Percentiles rank a stretch among this genome's conserved stretches.
phyloP scores from a whole-genome alignment of 2,888 invertebrate species.

The Drosophila prostipennis region DNA sequence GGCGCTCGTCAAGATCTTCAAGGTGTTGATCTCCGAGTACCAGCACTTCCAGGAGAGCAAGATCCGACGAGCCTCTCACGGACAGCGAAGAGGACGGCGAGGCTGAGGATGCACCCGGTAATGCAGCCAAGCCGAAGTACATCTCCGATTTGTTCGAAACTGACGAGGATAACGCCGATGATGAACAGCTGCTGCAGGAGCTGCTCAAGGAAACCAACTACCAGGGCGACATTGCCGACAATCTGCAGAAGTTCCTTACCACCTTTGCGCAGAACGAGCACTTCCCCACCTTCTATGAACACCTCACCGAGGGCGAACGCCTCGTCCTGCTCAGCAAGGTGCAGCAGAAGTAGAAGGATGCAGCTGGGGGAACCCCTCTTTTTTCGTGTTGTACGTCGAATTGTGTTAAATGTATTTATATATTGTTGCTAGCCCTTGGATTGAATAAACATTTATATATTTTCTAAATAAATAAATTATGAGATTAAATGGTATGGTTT shows the following conservation, averaged over 20 bases:
- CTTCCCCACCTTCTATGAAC: constrained; percentile 86
- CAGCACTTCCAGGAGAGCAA: constrained; percentile 86
- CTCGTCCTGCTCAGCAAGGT: constrained; percentile 67
- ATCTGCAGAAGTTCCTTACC: constrained; percentile 87
- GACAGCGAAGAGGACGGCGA: constrained; percentile 67
- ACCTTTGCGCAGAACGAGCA: constrained; percentile 87
- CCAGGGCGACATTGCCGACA: constrained; percentile 87
- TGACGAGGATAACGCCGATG: constrained; percentile 83
- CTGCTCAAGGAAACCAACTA: constrained; percentile 86
- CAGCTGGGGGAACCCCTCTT: background rate
- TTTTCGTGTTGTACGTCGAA: constrained; percentile 15
- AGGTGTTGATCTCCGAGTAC: constrained; percentile 88
- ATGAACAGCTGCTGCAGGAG: constrained; percentile 86
- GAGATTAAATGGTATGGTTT: background rate
- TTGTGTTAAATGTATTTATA: constrained; percentile 60
- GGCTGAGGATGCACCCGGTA: constrained; percentile 66
- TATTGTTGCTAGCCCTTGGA: constrained; percentile 53
- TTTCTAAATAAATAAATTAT: constrained; percentile 11
- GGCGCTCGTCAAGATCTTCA: constrained; percentile 89
- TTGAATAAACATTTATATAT: constrained; percentile 47
- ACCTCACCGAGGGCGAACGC: constrained; percentile 86
- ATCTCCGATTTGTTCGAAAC: constrained; percentile 81
- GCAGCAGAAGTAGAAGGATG: constrained; percentile 50
- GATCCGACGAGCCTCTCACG: constrained; percentile 73
- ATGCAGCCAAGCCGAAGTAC: constrained; percentile 72